A percentile compares a stretch with the other conserved stretches of the same genome.
Conservation (phyloP, 2,888 invertebrate species). For the Scotopteryx bipunctaria region DNA sequence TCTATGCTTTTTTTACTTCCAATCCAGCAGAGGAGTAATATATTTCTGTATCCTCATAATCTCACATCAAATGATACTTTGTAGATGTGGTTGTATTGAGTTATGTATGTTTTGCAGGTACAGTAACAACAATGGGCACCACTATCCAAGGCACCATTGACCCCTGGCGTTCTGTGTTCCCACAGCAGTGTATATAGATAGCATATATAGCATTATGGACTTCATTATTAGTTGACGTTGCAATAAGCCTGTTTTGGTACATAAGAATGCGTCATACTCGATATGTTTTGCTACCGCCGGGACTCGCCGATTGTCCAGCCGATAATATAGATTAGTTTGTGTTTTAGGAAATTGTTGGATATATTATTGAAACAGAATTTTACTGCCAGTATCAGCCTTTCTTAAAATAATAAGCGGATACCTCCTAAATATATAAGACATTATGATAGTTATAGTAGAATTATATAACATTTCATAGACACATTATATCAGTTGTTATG, state of each 20-base stretch:
- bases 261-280: conserved; percentile 20
- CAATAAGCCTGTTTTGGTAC: conserved; percentile 43
- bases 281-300: conserved; percentile 35
- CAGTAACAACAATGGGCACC: conserved; percentile 60
- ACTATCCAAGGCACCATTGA: conserved; percentile 78
- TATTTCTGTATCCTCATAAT: no score
- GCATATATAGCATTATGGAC: conserved; percentile 56
- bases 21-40: no score
- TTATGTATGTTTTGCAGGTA: conserved; percentile 59
- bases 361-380: conserved; percentile 39
- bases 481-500: conserved; percentile 24
- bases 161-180: conserved; percentile 55
- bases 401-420: conserved; percentile 38
- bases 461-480: conserved; percentile 36
- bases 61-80: no score
- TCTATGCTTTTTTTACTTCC: no score
- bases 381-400: conserved; percentile 58
- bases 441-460: conserved; percentile 41
- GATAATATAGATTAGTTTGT: conserved; percentile 27
- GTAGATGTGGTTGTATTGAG: no score
- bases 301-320: conserved; percentile 32
- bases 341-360: conserved; percentile 33
- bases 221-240: conserved; percentile 51
- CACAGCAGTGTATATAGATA: conserved; percentile 58
- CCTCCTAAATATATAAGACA: conserved; percentile 32